Conservation (phyloP, 1,140 invertebrate species). For the Drosophila aff. region DNA sequence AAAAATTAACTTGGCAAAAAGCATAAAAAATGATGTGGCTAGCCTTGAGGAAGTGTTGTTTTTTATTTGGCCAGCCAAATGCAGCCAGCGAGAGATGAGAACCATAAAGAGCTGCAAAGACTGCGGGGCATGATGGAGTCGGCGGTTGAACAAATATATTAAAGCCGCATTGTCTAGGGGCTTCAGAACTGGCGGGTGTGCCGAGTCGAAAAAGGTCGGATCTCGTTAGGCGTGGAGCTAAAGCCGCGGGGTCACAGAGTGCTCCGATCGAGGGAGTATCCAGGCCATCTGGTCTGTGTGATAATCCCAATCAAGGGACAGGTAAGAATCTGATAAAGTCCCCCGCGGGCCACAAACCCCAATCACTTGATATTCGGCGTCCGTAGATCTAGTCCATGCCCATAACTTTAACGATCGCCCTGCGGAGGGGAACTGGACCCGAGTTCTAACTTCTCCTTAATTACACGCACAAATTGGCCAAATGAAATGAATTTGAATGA, state of each 20-base stretch:
- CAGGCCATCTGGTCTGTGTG: neutral
- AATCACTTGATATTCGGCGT: slow-evolving; percentile 14
- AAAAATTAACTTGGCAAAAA: slow-evolving; percentile 60
- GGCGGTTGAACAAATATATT: slow-evolving; percentile 4
- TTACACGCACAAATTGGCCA: slow-evolving; percentile 60
- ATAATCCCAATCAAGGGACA: neutral
- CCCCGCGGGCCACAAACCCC: neutral
- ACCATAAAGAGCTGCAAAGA: slow-evolving; percentile 25
- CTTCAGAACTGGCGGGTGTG: slow-evolving; percentile 19
- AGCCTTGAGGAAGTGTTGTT: slow-evolving; percentile 59
- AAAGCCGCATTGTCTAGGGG: slow-evolving; percentile 18
- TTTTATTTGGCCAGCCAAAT: slow-evolving; percentile 39
- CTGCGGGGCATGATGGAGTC: slow-evolving; percentile 21
- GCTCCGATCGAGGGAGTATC: slow-evolving; percentile 6
- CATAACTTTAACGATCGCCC: slow-evolving; percentile 13
- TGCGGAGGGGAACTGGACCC: neutral
- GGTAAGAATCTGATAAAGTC: slow-evolving; percentile 1
- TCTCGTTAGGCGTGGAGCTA: slow-evolving; percentile 3
- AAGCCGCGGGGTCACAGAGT: neutral
- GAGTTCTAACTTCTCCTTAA: slow-evolving; percentile 60
- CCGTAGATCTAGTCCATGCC: slow-evolving; percentile 18
- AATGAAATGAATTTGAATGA: slow-evolving; percentile 49
- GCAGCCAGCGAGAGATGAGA: slow-evolving; percentile 46
- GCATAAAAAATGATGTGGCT: slow-evolving; percentile 54
- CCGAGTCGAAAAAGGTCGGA: slow-evolving; percentile 8